Base-by-base conservation (phyloP, 2,113 vertebrate genomes). In the Nibea albiflora region DNA sequence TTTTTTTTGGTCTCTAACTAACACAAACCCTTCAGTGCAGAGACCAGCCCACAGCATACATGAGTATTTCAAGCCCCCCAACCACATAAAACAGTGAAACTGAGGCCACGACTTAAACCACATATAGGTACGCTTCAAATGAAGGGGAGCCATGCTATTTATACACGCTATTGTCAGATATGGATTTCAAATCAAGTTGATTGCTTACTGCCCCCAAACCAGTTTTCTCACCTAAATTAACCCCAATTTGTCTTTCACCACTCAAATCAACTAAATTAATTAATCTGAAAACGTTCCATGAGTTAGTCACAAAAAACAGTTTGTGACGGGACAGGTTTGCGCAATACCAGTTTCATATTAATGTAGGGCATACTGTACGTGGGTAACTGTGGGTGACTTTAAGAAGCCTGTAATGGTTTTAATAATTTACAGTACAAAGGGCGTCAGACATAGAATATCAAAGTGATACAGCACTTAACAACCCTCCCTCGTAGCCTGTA, bases 21-120 rank as follows among this genome's bases (percentile, higher is more conserved):
- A 54, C 16, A 15, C 0, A 2, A 71, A 72, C 39, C 14, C 22
- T 7, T 2, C 5, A 69, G 49, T 5, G 17, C 4, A 54, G 17
- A 49, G 9, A 56, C 49, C 11, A 42, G 50, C 54, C 65, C 26
- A 63, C 12, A 20, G 47, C 20, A 26, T 31, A 1, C 12, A 14
- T 0, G 11, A 35, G 20, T 53, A 67, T 39, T 63, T 66, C 1
- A 71, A 50, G 28, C 24, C 57, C 52, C 12, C 44, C 11, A n/a
- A 86, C 81, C 80, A 84, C 78, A 81, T 73, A n/a, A 72, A 84
- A 62, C 63, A 82, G 20, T 19, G 7, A 53, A 12, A 28, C 57
- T 4, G 60, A 74, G 50, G 24, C n/a, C 17, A 46, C 5, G 20
- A 72, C n/a, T 9, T 73, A 52, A 88, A 88, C 76, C 88, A 87